These are phyloP conservation scores for Amblyteles armatorius DNA, from an alignment of 2,888 invertebrate species.

Conservation along the genomic window DNA sequence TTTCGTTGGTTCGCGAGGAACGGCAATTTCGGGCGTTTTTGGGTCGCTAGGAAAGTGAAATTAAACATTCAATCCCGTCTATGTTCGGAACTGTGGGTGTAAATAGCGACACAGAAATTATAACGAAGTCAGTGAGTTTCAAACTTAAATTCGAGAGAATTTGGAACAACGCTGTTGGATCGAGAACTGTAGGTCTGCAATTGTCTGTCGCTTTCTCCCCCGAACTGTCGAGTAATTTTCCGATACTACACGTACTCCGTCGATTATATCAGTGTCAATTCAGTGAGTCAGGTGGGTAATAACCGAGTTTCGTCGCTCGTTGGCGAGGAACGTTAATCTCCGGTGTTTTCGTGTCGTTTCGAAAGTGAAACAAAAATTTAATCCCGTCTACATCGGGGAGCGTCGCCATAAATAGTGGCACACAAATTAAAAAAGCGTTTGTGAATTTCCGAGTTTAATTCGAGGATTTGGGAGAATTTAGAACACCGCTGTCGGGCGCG, in stretches of 20 bases:
- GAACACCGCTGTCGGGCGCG: no score
- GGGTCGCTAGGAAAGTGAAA: neutral
- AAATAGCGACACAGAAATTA: neutral
- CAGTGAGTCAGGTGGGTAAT: neutral
- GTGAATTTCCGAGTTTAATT: neutral
- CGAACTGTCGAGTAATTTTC: no score
- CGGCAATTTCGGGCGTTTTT: neutral
- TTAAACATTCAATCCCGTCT: neutral
- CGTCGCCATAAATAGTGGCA: neutral
- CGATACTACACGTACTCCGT: no score
- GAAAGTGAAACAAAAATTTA: neutral
- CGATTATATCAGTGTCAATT: neutral
- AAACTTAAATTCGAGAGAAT: neutral
- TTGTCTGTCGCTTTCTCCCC: neutral
- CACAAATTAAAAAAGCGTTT: neutral
- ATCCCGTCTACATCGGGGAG: neutral
- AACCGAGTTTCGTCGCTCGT: neutral
- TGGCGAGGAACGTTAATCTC: conserved; percentile 3
- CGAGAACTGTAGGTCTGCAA: neutral
- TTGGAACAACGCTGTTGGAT: no score
- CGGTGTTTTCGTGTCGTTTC: neutral
- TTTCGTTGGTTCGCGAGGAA: conserved; percentile 5
- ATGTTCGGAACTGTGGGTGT: neutral
- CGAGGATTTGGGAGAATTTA: neutral
- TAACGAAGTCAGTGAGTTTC: neutral